phyloP scores from a whole-genome alignment of 2,797 vertebrate species.

The Onychomys arenicola region DNA sequence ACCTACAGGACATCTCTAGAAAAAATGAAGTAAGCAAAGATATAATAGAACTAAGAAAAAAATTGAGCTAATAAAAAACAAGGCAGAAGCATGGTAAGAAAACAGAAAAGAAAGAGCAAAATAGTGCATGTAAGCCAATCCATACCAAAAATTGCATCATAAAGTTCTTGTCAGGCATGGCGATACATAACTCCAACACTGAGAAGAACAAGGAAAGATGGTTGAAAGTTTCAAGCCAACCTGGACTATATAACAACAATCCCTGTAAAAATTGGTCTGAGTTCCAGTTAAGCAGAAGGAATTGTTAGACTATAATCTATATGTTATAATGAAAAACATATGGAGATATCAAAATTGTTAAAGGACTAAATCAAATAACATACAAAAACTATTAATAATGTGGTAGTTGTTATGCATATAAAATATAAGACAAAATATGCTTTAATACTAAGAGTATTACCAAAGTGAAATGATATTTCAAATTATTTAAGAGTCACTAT shows the following conservation, averaged over 20 bases:
- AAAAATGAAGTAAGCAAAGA: background rate
- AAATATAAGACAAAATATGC: background rate
- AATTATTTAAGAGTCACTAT: background rate
- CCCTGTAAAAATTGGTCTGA: background rate
- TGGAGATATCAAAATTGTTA: too few species aligned
- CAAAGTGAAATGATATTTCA: background rate
- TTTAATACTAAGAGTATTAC: background rate
- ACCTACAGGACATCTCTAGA: background rate
- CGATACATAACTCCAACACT: background rate
- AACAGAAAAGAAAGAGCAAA: background rate
- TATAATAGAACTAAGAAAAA: background rate
- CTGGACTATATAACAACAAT: background rate
- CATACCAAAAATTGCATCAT: background rate
- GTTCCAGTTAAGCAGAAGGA: background rate
- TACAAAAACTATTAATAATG: background rate
- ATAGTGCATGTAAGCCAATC: background rate
- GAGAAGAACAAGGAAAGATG: background rate
- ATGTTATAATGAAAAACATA: background rate
- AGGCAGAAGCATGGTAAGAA: background rate
- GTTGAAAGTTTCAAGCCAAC: background rate
- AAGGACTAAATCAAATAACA: background rate
- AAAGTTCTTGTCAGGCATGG: background rate
- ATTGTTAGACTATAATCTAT: background rate
- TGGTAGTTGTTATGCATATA: background rate
- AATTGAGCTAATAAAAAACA: background rate